Evolutionary conservation across 2,888 invertebrate genomes (phyloP), one percentile per base, ranked within the genome.

Genomic region (Leistus spinibarbis): DNA sequence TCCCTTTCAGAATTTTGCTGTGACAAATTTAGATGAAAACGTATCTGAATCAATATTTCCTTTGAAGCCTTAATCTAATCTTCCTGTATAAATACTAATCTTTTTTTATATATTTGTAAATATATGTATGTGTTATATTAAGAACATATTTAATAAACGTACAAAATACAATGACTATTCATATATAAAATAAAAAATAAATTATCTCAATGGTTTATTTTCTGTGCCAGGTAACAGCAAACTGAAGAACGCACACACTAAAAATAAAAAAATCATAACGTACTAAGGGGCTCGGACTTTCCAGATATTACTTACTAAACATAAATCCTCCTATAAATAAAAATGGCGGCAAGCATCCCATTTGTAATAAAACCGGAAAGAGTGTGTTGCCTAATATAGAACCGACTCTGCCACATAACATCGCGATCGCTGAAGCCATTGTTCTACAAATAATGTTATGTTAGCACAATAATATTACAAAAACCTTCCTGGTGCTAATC

Each of bases 381-480:
- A 84, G 75, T 7, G 85, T 76, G 77, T 84, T 86, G 7, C 85
- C 85, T 2, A 82, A 71, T 10, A 85, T 78, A 4, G 85, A 80
- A 22, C 86, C 86, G n/a, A 81, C 74, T 77, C 86, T 81, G 9
- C 86, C 86, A 16, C 80, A 75, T 79, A 83, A 81, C 81, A 86
- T 81, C 19, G 82, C 81, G 56, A 85, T 68, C 62, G 85, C 84
- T 9, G 86, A 83, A 1, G 86, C 84, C 79, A 84, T 84, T 7
- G 85, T 82, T 77, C 86, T 86, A 78, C 9, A 79, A 79, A 76
- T 64, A 62, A 76, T n/a, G n/a, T n/a, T n/a, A n/a, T n/a, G 60
- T 9, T 63, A 3, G 63, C 2, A 13, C 19, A 3, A 63, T 63
- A 63, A 13, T 9, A 20, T 24, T 7, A 63, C 2, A 13, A 63